These are phyloP conservation scores for Tupaia tana DNA, from an alignment of 2,113 vertebrate genomes.

Conservation along the genomic window DNA sequence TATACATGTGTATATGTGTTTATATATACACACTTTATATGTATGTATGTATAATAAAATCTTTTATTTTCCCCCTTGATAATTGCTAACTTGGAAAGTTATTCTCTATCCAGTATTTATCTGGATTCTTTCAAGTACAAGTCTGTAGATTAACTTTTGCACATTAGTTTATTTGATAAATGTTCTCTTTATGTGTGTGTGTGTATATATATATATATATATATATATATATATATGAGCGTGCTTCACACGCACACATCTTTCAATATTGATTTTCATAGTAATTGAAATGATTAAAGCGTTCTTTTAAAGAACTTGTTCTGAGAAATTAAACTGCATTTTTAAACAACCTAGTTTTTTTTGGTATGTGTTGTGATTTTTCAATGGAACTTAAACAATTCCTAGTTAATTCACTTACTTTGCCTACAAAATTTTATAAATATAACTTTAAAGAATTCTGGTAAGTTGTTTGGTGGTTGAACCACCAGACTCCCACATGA, in stretches of 20 bases:
- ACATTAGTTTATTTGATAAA: not conserved
- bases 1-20: too few relatives aligned
- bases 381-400: not conserved
- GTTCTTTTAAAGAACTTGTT: not conserved
- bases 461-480: too few relatives aligned
- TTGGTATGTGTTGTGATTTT: not conserved
- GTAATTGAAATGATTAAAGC: constrained; percentile 26
- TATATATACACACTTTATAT: too few relatives aligned
- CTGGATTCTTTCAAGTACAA: not conserved
- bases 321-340: constrained; percentile 9
- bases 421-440: not conserved
- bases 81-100: not conserved
- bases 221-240: not conserved
- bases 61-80: not conserved
- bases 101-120: not conserved
- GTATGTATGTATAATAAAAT: not conserved
- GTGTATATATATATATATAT: not conserved
- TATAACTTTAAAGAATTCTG: constrained; percentile 33
- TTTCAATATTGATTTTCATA: constrained; percentile 34
- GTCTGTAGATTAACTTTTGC: not conserved
- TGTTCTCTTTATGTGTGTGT: not conserved
- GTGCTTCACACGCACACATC: not conserved
- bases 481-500: too few relatives aligned
- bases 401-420: not conserved
- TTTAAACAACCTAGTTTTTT: constrained; percentile 12